Conservation (phyloP, 2,113 vertebrate species). For the Ceyx margarethae region DNA sequence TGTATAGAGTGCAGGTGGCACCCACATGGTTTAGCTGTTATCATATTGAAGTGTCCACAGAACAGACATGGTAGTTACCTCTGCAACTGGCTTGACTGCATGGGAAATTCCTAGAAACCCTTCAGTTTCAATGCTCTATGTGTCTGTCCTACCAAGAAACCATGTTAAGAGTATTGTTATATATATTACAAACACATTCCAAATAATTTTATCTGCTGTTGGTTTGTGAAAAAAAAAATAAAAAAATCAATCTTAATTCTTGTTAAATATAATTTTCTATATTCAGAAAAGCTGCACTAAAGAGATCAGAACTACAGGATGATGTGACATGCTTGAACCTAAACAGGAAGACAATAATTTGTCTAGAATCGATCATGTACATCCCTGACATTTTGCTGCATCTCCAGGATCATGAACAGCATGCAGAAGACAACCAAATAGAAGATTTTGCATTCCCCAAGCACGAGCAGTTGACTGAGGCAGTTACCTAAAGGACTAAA, state of each 20-base stretch:
- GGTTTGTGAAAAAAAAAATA: neutral
- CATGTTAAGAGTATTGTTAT: accelerated
- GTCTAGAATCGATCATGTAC: neutral
- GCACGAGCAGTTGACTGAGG: neutral
- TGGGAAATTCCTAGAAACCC: neutral
- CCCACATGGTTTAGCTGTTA: too few relatives aligned
- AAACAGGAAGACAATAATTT: neutral
- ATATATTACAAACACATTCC: too few relatives aligned
- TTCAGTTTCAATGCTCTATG: accelerated
- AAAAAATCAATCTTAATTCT: neutral
- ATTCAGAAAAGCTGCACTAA: neutral
- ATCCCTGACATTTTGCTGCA: neutral
- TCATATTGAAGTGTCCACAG: accelerated
- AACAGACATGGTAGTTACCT: accelerated
- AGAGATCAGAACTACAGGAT: neutral
- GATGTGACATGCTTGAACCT: neutral
- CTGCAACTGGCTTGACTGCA: neutral
- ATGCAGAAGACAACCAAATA: neutral
- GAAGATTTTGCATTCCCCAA: neutral
- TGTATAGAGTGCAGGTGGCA: accelerated
- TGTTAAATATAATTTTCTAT: neutral
- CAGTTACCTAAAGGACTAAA: neutral
- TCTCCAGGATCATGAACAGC: neutral
- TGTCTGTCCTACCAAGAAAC: neutral
- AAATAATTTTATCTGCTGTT: neutral